These are phyloP conservation scores for Colinus virginianus DNA, from an alignment of 2,113 vertebrate species.

Conservation along the genomic window DNA sequence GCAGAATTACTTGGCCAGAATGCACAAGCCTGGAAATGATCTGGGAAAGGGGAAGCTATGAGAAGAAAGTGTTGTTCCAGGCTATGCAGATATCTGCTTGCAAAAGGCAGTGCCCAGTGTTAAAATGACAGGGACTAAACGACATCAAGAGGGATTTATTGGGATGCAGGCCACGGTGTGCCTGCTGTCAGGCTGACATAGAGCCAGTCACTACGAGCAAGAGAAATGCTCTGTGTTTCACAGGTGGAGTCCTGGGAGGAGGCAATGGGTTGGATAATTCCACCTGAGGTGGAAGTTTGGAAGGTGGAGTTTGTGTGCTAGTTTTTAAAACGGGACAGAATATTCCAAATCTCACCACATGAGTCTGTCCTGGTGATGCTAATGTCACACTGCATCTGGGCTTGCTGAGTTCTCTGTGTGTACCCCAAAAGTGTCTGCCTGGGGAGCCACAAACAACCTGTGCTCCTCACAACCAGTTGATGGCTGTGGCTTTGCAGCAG, in stretches of 20 bases:
- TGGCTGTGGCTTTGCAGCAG: not conserved
- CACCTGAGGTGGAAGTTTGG: not conserved
- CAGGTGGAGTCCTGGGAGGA: not conserved
- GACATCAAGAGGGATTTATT: not conserved
- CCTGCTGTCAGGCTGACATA: not conserved
- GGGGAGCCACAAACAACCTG: not conserved
- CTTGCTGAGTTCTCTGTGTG: not conserved
- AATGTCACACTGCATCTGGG: not conserved
- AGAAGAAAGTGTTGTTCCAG: not conserved
- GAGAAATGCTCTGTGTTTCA: not conserved
- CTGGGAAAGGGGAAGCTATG: not conserved
- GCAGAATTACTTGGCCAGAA: not conserved
- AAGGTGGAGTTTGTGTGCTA: not conserved
- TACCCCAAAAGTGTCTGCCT: not conserved
- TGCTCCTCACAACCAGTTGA: not conserved
- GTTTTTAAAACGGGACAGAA: not conserved
- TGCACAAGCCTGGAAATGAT: not conserved
- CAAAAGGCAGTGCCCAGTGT: not conserved
- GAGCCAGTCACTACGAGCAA: not conserved
- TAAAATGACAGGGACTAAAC: not conserved
- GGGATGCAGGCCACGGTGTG: not conserved
- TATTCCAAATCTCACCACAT: not conserved
- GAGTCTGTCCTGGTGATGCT: not conserved
- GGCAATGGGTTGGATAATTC: not conserved
- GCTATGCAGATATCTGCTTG: not conserved